Evolutionary conservation across 2,113 vertebrate genomes (phyloP), one percentile per base, ranked within the genome.

Genomic region (Heptranchias perlo): DNA sequence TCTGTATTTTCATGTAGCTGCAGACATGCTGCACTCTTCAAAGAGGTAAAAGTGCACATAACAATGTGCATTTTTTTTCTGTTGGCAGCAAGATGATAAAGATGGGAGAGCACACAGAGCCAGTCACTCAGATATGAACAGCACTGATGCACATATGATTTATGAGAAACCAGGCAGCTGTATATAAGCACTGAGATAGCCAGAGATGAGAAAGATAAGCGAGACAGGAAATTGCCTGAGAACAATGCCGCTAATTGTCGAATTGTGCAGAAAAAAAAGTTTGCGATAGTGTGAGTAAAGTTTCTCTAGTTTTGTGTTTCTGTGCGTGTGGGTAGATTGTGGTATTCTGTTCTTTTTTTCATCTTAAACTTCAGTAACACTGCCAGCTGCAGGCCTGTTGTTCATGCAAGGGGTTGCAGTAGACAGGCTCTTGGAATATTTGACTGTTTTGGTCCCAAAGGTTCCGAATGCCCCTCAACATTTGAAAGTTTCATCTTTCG

Each of bases 161-260:
- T 95, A 95, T 95, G 64, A 67, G 93, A 65, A 95, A 95, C 44
- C 44, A 69, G 93, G 93, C 93, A 95, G 93, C 93, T 95, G 93
- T 95, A 95, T 95, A 95, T 94, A 39, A 95, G 64, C 44, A 95
- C 64, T 67, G 8, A 67, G 64, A 44, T 95, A 93, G 93, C 64
- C 93, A 95, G 93, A 95, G 93, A 95, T 95, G 93, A 95, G 21
- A 44, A 69, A 95, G 93, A 95, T 95, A 95, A 95, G 64, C 62
- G 49, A 25, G n/a, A 11, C 93, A 95, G 93, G 93, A 95, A 95
- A 95, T 95, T 67, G 93, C 44, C 39, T 69, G 93, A 95, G 93
- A 95, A 95, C 93, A 95, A 95, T 95, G 93, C 64, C 23, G 64
- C 93, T 95, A 95, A 95, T 95, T 95, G 93, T 95, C 93, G 61